Base-by-base conservation (phyloP, 1,140 invertebrate species). In the Drosophila simulans region DNA sequence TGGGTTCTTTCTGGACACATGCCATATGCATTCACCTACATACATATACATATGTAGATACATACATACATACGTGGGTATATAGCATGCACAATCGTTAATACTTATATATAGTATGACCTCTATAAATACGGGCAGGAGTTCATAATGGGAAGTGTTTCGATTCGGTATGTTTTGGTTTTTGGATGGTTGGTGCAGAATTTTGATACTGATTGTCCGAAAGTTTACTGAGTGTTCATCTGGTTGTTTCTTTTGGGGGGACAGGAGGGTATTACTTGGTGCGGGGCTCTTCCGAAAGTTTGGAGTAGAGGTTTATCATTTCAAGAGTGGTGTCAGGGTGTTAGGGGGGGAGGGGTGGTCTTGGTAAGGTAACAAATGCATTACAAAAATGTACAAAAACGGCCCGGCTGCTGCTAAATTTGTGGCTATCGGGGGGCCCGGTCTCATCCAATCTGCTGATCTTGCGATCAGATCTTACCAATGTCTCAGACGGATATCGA, bases 401-500 rank as follows among this genome's bases (percentile, higher is more conserved):
- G 55, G 34, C 53, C 62, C 53, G 62, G 51, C 43, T 58, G 54
- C 40, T 42, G 49, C 20, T 60, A 20, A 45, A 20, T 40, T 49
- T 51, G 11, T 42, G 43, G 62, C 62, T 54, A 35, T 62, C 70
- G 35, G 45, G 52, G 53, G 65, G 64, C 63, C 64, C 60, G 56
- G 62, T 42, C 83, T 86, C 78, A 81, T 77, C 68, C 77, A 53
- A 74, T 69, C 22, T 82, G 79, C 80, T 82, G 83, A 68, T 75
- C 78, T 37, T 63, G 51, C 49, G 84, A 83, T 88, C 83, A 86
- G 83, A 86, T 86, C 83, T 86, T 86, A 68, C 84, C 84, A 89
- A 89, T 88, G 78, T 91, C 79, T 92, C 91, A 92, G 81, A 92
- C 91, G 25, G 91, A 91, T 91, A 92, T 92, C 64, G 91, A 92